Conservation (phyloP, 2,113 vertebrate species). For the Notarius lentiginosus region DNA sequence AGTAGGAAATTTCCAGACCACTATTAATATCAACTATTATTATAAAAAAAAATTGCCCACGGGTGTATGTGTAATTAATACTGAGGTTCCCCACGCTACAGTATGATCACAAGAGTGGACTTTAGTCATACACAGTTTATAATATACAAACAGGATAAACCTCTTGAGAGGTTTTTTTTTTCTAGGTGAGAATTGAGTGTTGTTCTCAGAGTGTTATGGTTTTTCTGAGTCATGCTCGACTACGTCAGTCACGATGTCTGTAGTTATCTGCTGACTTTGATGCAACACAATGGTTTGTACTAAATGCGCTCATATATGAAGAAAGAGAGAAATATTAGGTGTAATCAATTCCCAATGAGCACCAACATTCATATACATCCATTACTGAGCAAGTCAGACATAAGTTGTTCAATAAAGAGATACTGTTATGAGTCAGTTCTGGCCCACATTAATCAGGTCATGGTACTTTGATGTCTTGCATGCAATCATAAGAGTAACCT, state of each 20-base stretch:
- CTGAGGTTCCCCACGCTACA: not conserved
- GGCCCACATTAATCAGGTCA: not conserved
- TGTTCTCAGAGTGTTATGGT: conserved; percentile 1
- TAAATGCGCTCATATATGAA: not conserved
- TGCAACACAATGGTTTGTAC: conserved; percentile 1
- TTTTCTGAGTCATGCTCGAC: conserved; percentile 20
- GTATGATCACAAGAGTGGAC: not conserved
- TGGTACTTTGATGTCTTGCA: not conserved
- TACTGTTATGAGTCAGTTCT: not conserved
- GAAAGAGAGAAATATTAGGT: not conserved
- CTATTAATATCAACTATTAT: not conserved
- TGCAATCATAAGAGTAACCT: not conserved
- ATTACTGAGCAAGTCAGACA: not conserved
- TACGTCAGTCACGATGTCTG: conserved; percentile 27
- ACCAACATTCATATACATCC: not conserved
- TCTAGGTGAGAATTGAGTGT: not conserved
- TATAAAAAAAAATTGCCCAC: too few relatives aligned
- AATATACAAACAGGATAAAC: conserved; percentile 10
- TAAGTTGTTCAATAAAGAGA: not conserved
- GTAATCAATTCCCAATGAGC: not conserved
- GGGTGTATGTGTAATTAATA: not conserved
- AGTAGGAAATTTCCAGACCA: conserved; percentile 50
- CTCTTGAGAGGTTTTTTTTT: not conserved
- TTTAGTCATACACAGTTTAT: not conserved
- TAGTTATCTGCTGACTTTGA: conserved; percentile 9